Base-by-base conservation (phyloP, 2,113 vertebrate genomes). In the Myotis yumanensis region DNA sequence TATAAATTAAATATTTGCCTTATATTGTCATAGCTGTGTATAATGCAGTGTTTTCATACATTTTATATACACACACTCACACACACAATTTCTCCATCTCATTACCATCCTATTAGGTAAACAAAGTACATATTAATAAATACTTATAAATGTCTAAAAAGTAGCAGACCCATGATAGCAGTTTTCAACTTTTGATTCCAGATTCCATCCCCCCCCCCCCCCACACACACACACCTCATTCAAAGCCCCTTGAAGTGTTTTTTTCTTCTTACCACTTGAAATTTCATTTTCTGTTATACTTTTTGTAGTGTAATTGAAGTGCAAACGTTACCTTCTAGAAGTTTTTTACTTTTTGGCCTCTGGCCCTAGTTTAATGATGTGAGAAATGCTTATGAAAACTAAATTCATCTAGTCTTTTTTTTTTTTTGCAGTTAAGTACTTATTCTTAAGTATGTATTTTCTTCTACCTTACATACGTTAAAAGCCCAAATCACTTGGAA, bases 281-380 rank as follows among this genome's bases (percentile, higher is more conserved):
- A 46, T 77, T 59, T 69, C 73, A 52, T 93, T 89, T 94, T 79
- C 72, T 90, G 0, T 62, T 76, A 73, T 0, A 0, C 11, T 95
- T 94, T 91, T n/a, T 62, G n/a, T 52, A 82, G 69, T 32, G 25
- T 40, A 84, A 32, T 83, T 94, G 30, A 94, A 93, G 28, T 82
- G 4, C 25, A 68, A n/a, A 90, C 52, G 71, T 76, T 83, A 52
- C 85, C 66, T 89, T 87, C 79, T 71, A 59, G 69, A 88, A 86
- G 17, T 32, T 6, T 86, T 77, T 85, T 54, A 66, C 16, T 11
- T 85, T 87, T 95, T 75, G n/a, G 35, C 79, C 48, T 77, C 17
- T 43, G 57, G 40, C 10, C 23, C 25, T 92, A 46, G 15, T 72
- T 93, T 82, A 79, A 40, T 86, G 23, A 84, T 57, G 16, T 80